Percentiles rank a stretch among this genome's conserved stretches.
These are phyloP conservation scores for Oplegnathus fasciatus DNA, from an alignment of 2,113 vertebrate species.

Conservation along the genomic window DNA sequence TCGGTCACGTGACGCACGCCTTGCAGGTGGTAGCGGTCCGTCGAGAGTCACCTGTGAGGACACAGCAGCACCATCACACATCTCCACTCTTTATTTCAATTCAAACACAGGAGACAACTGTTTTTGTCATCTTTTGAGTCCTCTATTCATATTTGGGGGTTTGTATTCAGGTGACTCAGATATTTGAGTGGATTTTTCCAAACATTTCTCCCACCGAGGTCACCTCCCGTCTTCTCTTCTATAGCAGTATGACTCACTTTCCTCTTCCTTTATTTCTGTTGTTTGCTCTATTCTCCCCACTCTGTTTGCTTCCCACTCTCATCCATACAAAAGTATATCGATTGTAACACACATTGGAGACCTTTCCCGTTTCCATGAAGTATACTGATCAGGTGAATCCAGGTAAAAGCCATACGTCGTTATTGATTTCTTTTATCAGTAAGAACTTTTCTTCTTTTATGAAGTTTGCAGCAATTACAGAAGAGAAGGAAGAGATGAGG, in stretches of 20 bases:
- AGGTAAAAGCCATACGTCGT: neutral
- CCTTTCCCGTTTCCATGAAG: neutral
- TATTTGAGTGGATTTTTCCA: constrained; percentile 21
- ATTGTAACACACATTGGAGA: neutral
- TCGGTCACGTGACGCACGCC: neutral
- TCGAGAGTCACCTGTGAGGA: neutral
- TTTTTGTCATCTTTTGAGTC: neutral
- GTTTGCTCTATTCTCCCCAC: neutral
- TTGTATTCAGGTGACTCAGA: constrained; percentile 21
- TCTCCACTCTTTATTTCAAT: neutral
- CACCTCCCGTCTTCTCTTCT: constrained; percentile 7
- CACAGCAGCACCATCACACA: neutral
- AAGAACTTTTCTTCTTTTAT: neutral
- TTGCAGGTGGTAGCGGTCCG: neutral
- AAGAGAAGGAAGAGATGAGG: neutral
- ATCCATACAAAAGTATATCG: neutral
- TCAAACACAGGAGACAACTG: neutral
- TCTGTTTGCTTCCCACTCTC: neutral
- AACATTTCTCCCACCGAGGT: constrained; percentile 14
- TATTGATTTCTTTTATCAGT: neutral
- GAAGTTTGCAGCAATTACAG: neutral
- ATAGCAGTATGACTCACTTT: constrained; percentile 24
- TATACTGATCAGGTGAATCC: neutral
- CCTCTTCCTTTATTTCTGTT: neutral
- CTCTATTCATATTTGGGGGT: constrained; percentile 10